Base-by-base conservation (phyloP, 1,140 invertebrate genomes). In the Drosophila santomea region DNA sequence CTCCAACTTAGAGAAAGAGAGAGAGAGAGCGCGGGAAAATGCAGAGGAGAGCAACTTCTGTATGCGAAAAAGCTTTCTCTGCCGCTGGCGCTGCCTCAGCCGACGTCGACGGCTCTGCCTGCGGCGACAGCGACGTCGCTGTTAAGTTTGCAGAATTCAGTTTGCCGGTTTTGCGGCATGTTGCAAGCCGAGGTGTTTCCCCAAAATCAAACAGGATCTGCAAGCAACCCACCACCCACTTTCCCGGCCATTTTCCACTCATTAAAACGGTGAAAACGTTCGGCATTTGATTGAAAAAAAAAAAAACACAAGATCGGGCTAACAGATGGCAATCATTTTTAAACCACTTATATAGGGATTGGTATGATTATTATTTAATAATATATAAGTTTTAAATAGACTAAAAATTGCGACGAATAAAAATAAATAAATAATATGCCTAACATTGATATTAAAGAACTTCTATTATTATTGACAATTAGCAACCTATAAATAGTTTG, bases 91-190 rank as follows among this genome's bases (percentile, higher is more conserved):
- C 43, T 54, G 64, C 25, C 47, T 6, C 25, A 20, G 52, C 23
- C 17, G 10, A 15, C 23, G 23, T 32, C 43, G 14, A 39, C 23
- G 7, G 8, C 35, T n/a, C 11, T 43, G 61, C 11, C 20, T 25
- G 28, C 69, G 15, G 23, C 12, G 36, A 7, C 72, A 44, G 51
- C 44, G 64, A 20, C 28, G 36, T 15, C 35, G 14, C 61, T 68
- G 64, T 68, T 54, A 68, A 68, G 64, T 57, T 71, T 69, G 44
- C 47, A 86, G 79, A 68, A 82, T 85, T 80, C 17, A 41, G 25
- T 71, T 74, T 82, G 62, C 51, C 61, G 75, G 72, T 60, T 72
- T 54, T 58, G 43, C 64, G 64, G 61, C 61, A 68, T 71, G 67
- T 69, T 69, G 67, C 63, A 56, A 71, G 63, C 67, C 48, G 45